Evolutionary conservation across 1,140 invertebrate genomes (phyloP), one percentile per base, ranked within the genome.

Genomic region (Aphaenogaster floridana): DNA sequence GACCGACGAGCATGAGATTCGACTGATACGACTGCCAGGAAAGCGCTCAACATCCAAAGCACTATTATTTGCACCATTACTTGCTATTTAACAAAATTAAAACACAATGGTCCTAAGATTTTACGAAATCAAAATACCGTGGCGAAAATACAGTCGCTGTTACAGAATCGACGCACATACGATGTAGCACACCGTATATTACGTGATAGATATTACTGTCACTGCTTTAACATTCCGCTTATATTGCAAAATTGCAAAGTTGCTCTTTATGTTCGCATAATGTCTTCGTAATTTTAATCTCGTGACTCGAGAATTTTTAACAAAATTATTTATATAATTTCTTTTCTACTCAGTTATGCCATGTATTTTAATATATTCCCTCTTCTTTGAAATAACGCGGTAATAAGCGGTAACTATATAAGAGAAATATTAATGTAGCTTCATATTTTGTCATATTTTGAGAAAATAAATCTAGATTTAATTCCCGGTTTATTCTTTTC

Each of bases 31-130:
- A 71, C 86, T 76, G 76, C 45, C 17, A n/a, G 9, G 28, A 28
- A 34, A 52, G 15, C 45, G 48, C 28, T 66, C n/a, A 61, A 83
- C 64, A 63, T 79, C 7, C 34, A 0, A 6, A 77, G 8, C 52
- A 34, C n/a, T 39, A 68, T 78, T 86, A 81, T 86, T 81, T 28
- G n/a, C 36, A 50, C 39, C 52, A 34, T 72, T 42, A 45, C 15
- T 68, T 42, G 71, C 42, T 66, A 52, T 57, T 78, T 21, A 54
- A 57, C 21, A 28, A 28, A 28, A 28, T 28, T 28, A 28, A 28
- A 28, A 28, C 28, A 28, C 28, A 28, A 28, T 28, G 59, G 2
- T 50, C 0, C 17, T 36, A 76, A 15, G 15, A 34, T 77, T 36
- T 50, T 50, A 61, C 1, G 54, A 69, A 69, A 71, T 45, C 11